Conservation (phyloP, 2,113 vertebrate species). For the Rhinoderma darwinii region DNA sequence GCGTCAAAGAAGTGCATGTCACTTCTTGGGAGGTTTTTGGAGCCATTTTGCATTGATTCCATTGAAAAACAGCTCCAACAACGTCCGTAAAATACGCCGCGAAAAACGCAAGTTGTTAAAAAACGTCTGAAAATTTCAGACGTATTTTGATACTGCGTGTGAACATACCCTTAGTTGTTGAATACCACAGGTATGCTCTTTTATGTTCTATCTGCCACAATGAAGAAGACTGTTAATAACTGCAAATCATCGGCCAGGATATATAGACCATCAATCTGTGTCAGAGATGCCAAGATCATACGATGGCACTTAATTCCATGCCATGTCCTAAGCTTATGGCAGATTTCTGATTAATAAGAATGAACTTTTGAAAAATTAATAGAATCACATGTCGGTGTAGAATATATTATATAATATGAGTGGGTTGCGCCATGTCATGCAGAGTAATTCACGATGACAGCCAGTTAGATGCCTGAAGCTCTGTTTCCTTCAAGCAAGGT, state of each 20-base stretch:
- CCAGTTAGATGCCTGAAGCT: background rate
- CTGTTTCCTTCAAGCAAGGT: background rate
- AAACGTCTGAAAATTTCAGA: too few relatives aligned
- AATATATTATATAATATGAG: background rate
- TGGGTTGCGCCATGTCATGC: conserved; percentile 21
- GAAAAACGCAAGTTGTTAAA: too few relatives aligned
- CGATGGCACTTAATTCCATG: background rate
- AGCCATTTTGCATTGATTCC: too few relatives aligned
- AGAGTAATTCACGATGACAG: conserved; percentile 28
- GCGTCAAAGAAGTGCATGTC: too few relatives aligned
- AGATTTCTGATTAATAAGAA: background rate
- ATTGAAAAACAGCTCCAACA: too few relatives aligned
- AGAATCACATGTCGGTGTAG: background rate
- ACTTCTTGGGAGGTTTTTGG: too few relatives aligned
- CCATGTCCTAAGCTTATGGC: background rate
- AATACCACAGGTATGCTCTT: too few relatives aligned
- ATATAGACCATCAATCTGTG: background rate
- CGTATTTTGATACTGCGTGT: too few relatives aligned
- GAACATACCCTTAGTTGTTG: too few relatives aligned
- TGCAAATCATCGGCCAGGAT: background rate
- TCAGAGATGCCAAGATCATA: background rate
- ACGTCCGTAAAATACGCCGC: too few relatives aligned
- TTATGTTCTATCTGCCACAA: background rate
- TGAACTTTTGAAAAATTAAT: background rate
- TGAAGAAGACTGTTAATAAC: background rate